Percentiles rank a stretch among this genome's conserved stretches.
Conservation (phyloP, 2,797 vertebrate species). For the Diglossa cyanea region DNA sequence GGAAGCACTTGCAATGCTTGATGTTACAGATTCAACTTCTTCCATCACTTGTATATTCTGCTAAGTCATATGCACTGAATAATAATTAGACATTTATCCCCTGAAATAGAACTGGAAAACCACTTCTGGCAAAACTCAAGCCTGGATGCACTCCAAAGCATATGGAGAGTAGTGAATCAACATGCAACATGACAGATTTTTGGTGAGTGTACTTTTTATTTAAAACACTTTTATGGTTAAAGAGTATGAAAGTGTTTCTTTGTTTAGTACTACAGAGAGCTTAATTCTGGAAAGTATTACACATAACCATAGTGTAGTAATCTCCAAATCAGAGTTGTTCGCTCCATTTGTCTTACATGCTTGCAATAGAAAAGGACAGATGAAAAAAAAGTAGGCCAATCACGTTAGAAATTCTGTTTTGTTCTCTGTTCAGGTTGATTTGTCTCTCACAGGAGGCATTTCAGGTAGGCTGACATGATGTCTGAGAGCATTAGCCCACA, state of each 20-base stretch:
- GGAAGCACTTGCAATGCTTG: constrained; percentile 18
- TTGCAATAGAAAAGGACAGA: neutral
- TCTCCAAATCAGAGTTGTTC: neutral
- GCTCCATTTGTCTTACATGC: neutral
- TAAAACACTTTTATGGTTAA: neutral
- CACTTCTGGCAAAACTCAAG: constrained; percentile 67
- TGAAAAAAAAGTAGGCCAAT: neutral
- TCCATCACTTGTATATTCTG: constrained; percentile 60
- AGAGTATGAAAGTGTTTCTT: neutral
- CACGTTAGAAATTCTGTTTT: neutral
- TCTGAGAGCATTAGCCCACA: neutral
- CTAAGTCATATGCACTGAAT: constrained; percentile 60
- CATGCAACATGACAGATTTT: constrained; percentile 24
- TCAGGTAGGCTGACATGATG: neutral
- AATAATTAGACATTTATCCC: constrained; percentile 70
- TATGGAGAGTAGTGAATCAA: constrained; percentile 41
- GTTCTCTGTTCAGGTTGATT: neutral
- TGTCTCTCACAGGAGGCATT: neutral
- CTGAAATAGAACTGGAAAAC: constrained; percentile 68
- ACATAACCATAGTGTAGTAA: neutral
- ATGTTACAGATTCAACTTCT: constrained; percentile 48
- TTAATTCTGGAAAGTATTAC: constrained; percentile 4
- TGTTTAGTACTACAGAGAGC: neutral
- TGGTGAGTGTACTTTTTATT: constrained; percentile 28
- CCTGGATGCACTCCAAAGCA: constrained; percentile 67